Evolutionary conservation across 2,888 invertebrate species (phyloP), one percentile per base, ranked within the genome.

Genomic region (Megamerina dolium): DNA sequence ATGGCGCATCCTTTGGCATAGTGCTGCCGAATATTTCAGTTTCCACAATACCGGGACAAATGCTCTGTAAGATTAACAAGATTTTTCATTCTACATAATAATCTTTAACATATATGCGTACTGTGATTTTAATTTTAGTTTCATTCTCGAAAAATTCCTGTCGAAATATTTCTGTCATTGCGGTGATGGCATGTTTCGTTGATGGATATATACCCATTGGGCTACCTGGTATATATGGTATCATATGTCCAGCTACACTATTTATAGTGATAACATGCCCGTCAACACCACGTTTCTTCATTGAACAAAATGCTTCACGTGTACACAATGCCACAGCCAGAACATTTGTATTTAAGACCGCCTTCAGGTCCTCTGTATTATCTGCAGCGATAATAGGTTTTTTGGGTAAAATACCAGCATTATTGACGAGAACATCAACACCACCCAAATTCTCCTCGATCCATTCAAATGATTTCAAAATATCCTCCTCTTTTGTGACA

Each of bases 341-440:
- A 2, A 73, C 40, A 56, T 75, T 75, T 9, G 67, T 66, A 45
- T 74, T 70, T 1, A 75, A 53, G 0, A 66, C 55, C 9, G 61
- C 52, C 10, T 46, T 35, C 8, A 61, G 40, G 27, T 51, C 45
- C 26, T 51, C 40, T 1, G 52, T 42, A 37, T 53, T 55, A 34
- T 53, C 40, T 13, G 44, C 40, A 17, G 12, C 36, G 1, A 49
- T 9, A 14, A 57, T 37, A 21, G 53, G 37, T 0, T 44, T 45
- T 5, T 18, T 3, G 13, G 42, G 45, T 17, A 43, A 6, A n/a
- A 51, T 38, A 16, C 56, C 58, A 2, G 79, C 79, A 56, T 77
- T 77, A 57, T 79, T 79, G 6, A 79, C 58, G 34, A 78, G 66
- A 2, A 80, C 69, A 53, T 76, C 74, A 13, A 76, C 67, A 2